These are phyloP conservation scores for Chloroclysta siterata DNA, from an alignment of 2,888 invertebrate species.

Conservation along the genomic window DNA sequence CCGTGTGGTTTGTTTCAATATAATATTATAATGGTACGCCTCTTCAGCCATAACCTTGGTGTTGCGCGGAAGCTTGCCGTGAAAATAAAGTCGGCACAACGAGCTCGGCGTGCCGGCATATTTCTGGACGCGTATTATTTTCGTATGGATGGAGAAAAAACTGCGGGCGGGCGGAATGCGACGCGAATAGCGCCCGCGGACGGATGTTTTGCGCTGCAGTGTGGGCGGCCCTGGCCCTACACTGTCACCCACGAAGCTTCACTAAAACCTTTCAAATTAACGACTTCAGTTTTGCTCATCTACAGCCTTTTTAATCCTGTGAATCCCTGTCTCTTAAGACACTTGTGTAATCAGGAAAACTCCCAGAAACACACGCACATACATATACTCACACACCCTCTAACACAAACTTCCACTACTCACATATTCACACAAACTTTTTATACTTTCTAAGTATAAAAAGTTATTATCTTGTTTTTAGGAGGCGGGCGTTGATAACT, in stretches of 20 bases:
- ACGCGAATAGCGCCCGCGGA: conserved; percentile 71
- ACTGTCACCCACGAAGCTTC: not conserved
- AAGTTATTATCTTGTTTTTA: no score
- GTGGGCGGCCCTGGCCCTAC: conserved; percentile 55
- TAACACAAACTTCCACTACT: no score
- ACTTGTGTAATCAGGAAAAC: no score
- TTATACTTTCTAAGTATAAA: no score
- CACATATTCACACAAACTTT: no score
- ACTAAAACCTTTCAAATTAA: not conserved
- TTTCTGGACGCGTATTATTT: conserved; percentile 75
- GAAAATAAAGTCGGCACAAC: conserved; percentile 47
- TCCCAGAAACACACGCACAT: no score
- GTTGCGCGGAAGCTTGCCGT: conserved; percentile 47
- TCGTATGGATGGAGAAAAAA: conserved; percentile 69
- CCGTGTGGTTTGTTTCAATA: not conserved
- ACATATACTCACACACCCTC: no score
- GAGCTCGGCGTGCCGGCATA: conserved; percentile 61
- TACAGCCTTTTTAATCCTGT: no score
- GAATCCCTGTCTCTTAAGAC: no score
- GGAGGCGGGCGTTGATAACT: no score
- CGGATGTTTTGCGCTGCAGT: conserved; percentile 72
- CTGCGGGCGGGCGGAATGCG: conserved; percentile 69
- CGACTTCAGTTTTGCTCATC: not conserved
- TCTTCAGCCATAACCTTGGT: conserved; percentile 49
- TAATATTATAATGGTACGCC: conserved; percentile 5